A percentile compares a stretch with the other conserved stretches of the same genome.
phyloP scores from a whole-genome alignment of 2,888 invertebrate species.

The Drosophila infuscata region DNA sequence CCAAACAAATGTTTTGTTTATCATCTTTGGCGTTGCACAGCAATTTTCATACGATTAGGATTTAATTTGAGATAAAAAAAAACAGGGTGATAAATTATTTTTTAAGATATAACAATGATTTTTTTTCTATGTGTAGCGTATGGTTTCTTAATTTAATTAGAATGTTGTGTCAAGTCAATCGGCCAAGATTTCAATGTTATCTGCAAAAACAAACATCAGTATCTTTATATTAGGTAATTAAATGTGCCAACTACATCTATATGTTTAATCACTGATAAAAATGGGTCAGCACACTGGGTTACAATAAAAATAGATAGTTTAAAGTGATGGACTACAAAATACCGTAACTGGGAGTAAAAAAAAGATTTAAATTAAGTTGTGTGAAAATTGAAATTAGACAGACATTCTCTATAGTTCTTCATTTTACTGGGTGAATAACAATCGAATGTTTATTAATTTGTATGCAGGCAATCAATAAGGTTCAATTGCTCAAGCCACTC shows the following conservation, averaged over 20 bases:
- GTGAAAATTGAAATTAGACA: not conserved
- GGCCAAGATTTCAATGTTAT: conserved; percentile 33
- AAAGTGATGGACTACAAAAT: not conserved
- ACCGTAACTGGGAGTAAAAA: no score
- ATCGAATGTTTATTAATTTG: conserved; percentile 17
- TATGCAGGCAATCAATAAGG: conserved; percentile 35
- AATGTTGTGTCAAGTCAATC: conserved; percentile 26
- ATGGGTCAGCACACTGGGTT: conserved; percentile 15
- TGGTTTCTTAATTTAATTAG: conserved; percentile 39
- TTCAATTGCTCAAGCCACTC: conserved; percentile 45
- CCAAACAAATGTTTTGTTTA: conserved; percentile 29
- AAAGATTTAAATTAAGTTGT: not conserved
- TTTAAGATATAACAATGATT: conserved; percentile 6
- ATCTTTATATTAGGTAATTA: conserved; percentile 45
- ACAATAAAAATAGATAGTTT: not conserved
- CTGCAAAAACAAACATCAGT: conserved; percentile 32
- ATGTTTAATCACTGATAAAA: conserved; percentile 31
- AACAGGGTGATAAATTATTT: conserved; percentile 19
- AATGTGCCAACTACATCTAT: conserved; percentile 24
- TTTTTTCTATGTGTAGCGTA: conserved; percentile 10
- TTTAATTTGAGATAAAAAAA: conserved; percentile 35
- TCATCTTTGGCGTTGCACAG: conserved; percentile 9
- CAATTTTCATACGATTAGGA: conserved; percentile 29
- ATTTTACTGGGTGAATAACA: not conserved
- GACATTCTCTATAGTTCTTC: not conserved